Conservation (phyloP, 2,113 vertebrate genomes). For the Tursiops truncatus region DNA sequence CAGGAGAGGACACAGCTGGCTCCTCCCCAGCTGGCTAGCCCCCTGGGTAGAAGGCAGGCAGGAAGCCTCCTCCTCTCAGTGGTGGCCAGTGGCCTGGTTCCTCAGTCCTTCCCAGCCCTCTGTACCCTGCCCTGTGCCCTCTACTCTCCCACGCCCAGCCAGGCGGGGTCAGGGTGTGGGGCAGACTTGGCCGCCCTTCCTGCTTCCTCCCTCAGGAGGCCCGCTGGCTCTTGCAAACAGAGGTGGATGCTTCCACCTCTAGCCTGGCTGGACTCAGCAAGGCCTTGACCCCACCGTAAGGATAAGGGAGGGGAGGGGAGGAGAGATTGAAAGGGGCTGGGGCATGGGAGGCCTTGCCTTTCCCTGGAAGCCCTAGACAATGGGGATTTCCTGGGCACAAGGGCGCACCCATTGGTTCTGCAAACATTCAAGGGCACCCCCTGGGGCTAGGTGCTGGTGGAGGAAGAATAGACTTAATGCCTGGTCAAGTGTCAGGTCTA, state of each 20-base stretch:
- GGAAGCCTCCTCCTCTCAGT: not conserved
- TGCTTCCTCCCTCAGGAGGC: constrained; percentile 82
- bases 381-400: not conserved
- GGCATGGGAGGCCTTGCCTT: not conserved
- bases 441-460: not conserved
- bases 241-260: not conserved
- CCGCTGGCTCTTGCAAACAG: not conserved
- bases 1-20: not conserved
- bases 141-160: constrained; percentile 69
- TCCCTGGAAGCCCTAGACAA: not conserved
- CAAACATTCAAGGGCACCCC: not conserved
- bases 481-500: not conserved
- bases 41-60: not conserved
- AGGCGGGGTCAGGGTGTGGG: constrained; percentile 90
- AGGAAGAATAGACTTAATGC: no score
- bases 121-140: not conserved
- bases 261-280: not conserved
- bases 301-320: not conserved
- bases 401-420: not conserved
- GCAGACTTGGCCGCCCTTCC: constrained; percentile 90
- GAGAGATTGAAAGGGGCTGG: not conserved
- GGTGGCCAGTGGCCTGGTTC: not conserved
- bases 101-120: not conserved
- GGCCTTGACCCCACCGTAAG: not conserved
- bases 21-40: not conserved